These are phyloP conservation scores for Ennomos fuscantarius DNA, from an alignment of 2,888 invertebrate genomes.

Conservation along the genomic window DNA sequence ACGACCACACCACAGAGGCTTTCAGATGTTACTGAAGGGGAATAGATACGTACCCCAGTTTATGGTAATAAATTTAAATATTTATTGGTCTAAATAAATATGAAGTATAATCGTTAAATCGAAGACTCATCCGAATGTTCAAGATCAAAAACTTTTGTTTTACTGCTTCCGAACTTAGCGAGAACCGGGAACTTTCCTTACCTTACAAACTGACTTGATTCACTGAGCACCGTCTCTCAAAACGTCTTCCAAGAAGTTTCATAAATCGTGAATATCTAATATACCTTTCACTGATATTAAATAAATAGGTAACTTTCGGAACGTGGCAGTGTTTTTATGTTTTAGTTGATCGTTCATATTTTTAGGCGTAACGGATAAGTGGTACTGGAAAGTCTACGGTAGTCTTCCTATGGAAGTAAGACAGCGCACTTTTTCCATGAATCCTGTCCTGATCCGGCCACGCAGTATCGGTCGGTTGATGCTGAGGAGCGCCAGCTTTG, in stretches of 20 bases:
- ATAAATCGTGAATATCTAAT: slow-evolving; percentile 14
- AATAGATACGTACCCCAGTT: too few relatives aligned
- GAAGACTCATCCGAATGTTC: slow-evolving; percentile 20
- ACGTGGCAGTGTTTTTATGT: too few relatives aligned
- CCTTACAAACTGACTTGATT: slow-evolving; percentile 25
- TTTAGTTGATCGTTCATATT: slow-evolving; percentile 14
- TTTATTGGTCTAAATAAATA: background rate
- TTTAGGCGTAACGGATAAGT: slow-evolving; percentile 85
- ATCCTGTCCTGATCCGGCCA: slow-evolving; percentile 90
- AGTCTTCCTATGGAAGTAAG: slow-evolving; percentile 67
- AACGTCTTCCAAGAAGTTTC: slow-evolving; percentile 23
- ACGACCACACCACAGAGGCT: too few relatives aligned
- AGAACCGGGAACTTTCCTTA: slow-evolving; percentile 15
- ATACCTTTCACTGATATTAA: too few relatives aligned
- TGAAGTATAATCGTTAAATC: slow-evolving; percentile 24
- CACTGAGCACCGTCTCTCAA: slow-evolving; percentile 15
- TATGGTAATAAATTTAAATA: too few relatives aligned
- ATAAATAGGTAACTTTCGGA: too few relatives aligned
- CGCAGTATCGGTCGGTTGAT: slow-evolving; percentile 90
- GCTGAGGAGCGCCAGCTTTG: slow-evolving; percentile 89
- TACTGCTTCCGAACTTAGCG: slow-evolving; percentile 12
- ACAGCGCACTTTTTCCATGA: slow-evolving; percentile 87
- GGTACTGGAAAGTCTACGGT: slow-evolving; percentile 84
- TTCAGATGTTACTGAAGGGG: too few relatives aligned
- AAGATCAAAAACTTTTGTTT: slow-evolving; percentile 36